Evolutionary conservation across 2,888 invertebrate species (phyloP), one percentile per base, ranked within the genome.

Genomic region (Andrena chrysosceles): DNA sequence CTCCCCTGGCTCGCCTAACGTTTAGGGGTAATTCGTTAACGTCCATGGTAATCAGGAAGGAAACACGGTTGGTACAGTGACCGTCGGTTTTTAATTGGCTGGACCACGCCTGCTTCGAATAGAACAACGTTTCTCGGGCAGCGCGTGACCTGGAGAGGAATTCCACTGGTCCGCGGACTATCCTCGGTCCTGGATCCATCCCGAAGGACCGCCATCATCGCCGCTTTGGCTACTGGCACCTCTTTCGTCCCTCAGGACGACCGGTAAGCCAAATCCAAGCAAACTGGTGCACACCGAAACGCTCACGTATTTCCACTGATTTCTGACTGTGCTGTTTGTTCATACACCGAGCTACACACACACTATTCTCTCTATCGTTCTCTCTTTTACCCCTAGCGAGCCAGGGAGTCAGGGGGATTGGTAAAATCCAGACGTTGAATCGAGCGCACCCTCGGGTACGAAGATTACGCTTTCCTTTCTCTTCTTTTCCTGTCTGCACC

Each of bases 391-490:
- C 49, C 42, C 7, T 8, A 4, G 6, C 8, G 49, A 23, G n/a
- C 33, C 56, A 73, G 60, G 59, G 81, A 79, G 74, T 85, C 75
- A 73, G 66, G 56, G 73, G 78, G 78, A 81, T 81, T 79, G 87
- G 74, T 81, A 78, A 89, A 86, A 87, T 83, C 86, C 85, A 78
- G 81, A 85, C 80, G 78, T 79, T 74, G 83, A 85, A 84, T 84
- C 78, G 79, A 89, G 82, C 78, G 71, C 73, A 83, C 84, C 85
- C 83, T 31, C 48, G 84, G 82, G 84, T 64, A 83, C 79, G 52
- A 83, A 83, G 72, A 88, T 88, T 88, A 87, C 71, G 8, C 54
- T 77, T 35, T 35, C 52, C 59, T 56, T 78, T 29, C 35, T 77
- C 42, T 31, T 62, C 59, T 31, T 54, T 49, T 42, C 48, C 67